These are phyloP conservation scores for Leptinotarsa peninsularis DNA, from an alignment of 2,888 invertebrate genomes.

Conservation along the genomic window DNA sequence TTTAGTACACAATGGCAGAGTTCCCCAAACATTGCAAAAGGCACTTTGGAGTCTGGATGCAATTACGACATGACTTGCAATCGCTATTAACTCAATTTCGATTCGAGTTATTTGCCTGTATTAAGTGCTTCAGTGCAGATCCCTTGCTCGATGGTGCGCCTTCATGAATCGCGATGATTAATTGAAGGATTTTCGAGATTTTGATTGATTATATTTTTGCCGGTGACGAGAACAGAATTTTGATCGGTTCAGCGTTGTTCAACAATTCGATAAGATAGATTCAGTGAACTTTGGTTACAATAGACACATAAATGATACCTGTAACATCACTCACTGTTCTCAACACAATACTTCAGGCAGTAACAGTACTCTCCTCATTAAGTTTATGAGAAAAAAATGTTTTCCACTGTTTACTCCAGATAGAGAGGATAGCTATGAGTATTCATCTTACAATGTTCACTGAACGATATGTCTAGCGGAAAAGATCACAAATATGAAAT, in stretches of 20 bases:
- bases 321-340: too few species aligned
- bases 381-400: too few species aligned
- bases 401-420: too few species aligned
- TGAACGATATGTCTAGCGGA: too few species aligned
- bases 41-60: constrained; percentile 52
- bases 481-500: too few species aligned
- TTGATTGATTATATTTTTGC: constrained; percentile 25
- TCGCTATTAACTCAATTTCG: constrained; percentile 62
- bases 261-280: not conserved
- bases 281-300: not conserved
- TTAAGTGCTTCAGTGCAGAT: constrained; percentile 58
- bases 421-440: too few species aligned
- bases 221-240: constrained; percentile 21
- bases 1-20: constrained; percentile 47
- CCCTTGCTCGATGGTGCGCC: constrained; percentile 22
- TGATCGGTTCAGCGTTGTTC: constrained; percentile 25
- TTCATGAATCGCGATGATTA: constrained; percentile 24
- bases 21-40: constrained; percentile 27
- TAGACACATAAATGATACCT: too few species aligned
- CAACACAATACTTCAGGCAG: too few species aligned
- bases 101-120: constrained; percentile 58
- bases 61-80: constrained; percentile 64
- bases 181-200: constrained; percentile 31
- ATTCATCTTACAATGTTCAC: too few species aligned
- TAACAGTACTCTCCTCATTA: too few species aligned